Conservation (phyloP, 1,140 invertebrate genomes). For the Caerostris darwini region DNA sequence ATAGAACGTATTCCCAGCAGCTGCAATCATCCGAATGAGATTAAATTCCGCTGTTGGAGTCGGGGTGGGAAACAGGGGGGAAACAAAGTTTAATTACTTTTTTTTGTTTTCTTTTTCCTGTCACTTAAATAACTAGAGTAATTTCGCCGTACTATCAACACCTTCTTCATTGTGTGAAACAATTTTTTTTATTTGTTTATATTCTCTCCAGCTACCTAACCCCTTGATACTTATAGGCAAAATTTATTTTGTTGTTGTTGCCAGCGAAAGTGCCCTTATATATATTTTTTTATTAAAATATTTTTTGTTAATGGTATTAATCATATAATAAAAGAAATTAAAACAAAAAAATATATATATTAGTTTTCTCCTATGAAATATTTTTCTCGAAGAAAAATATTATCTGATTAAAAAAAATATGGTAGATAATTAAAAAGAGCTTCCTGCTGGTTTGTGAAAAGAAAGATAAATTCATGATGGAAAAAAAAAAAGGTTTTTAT, state of each 20-base stretch:
- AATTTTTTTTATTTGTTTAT: not conserved
- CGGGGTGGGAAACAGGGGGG: not conserved
- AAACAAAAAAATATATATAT: not conserved
- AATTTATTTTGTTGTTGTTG: not conserved
- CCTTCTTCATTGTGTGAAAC: slow-evolving; percentile 5
- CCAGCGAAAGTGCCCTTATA: not conserved
- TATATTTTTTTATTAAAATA: not conserved
- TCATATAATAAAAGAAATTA: slow-evolving; percentile 10
- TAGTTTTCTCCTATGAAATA: not conserved
- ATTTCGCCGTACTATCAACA: slow-evolving; percentile 31
- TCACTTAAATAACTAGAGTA: slow-evolving; percentile 44
- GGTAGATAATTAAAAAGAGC: not conserved
- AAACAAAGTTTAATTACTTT: slow-evolving; percentile 36
- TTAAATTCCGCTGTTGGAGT: slow-evolving; percentile 3
- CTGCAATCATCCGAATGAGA: slow-evolving; percentile 14
- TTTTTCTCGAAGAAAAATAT: not conserved
- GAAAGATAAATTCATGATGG: not conserved
- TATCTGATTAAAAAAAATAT: not conserved
- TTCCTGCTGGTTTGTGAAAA: not conserved
- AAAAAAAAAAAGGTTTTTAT: not conserved
- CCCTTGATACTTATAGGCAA: not conserved
- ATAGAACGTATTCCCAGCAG: slow-evolving; percentile 8
- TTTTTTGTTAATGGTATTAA: slow-evolving; percentile 23
- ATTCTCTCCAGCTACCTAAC: not conserved
- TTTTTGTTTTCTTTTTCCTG: not conserved